Base-by-base conservation (phyloP, 2,888 invertebrate genomes). In the Cantharis rufa region DNA sequence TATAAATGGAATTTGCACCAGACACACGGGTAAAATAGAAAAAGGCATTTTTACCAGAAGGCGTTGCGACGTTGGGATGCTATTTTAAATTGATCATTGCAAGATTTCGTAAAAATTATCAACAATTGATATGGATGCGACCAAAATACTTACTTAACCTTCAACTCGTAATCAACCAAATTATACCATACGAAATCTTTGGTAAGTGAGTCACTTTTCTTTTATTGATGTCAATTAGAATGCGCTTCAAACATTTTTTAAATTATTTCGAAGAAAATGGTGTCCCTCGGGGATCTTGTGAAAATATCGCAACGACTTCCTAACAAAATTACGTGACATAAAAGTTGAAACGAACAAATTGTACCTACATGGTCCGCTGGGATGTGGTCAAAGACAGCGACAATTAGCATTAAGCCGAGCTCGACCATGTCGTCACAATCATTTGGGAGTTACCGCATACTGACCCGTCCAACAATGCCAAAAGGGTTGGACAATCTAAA, bases 391-490 rank as follows among this genome's bases (percentile, higher is more conserved):
- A 77, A 74, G 76, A 72, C 71, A 66, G 74, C 84, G 81, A 84
- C 85, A 86, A 86, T 86, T 86, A 86, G 82, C 85, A 70, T 75
- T 75, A 78, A 78, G 84, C 83, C 75, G 83, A 81, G 84, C 80
- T 84, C 82, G 81, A 81, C 84, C 85, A 83, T 85, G 83, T 84
- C 86, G 81, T 79, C 81, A 83, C 84, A 84, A 86, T 86, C 85
- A 85, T 82, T 75, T 80, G 84, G 86, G 86, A 86, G 84, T 87
- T 85, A 85, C 86, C 86, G 74, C 75, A 82, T 72, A 81, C 80
- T 81, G 83, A 82, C 83, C 83, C 81, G 82, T 82, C 77, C 74
- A 75, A 74, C 74, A 78, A 78, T 70, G 77, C 78, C 74, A 74
- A 84, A 85, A 85, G 85, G 85, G 85, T 85, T 85, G 78, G 77